Evolutionary conservation across 1,140 invertebrate species (phyloP).

Genomic region (Halotydeus destructor): DNA sequence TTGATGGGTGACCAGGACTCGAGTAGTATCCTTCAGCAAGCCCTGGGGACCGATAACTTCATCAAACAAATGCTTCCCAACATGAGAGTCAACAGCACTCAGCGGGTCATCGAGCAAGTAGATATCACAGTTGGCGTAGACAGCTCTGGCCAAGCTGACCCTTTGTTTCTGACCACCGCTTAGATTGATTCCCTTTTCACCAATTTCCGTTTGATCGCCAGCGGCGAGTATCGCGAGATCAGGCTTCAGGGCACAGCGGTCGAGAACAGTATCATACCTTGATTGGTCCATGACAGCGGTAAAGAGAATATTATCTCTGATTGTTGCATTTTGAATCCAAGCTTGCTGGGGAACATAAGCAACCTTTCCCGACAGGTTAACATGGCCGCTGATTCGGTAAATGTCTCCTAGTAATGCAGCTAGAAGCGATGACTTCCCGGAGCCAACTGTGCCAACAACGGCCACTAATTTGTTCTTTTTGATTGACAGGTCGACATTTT

Average conservation of each 20-base stretch:
- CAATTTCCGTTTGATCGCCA: slow-evolving; percentile 25
- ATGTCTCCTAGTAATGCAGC: slow-evolving; percentile 35
- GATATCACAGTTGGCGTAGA: slow-evolving; percentile 23
- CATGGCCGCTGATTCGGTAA: slow-evolving; percentile 22
- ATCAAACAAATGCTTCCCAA: slow-evolving; percentile 86
- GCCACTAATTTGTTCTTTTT: slow-evolving; percentile 24
- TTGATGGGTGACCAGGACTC: slow-evolving; percentile 18
- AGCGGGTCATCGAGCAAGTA: slow-evolving; percentile 30
- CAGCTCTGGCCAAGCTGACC: slow-evolving; percentile 20
- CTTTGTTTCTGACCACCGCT: slow-evolving; percentile 23
- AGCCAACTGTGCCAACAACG: slow-evolving; percentile 28
- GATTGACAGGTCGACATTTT: slow-evolving; percentile 18
- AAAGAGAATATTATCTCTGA: neutral
- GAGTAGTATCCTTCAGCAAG: slow-evolving; percentile 43
- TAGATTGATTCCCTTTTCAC: slow-evolving; percentile 31
- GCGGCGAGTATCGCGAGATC: slow-evolving; percentile 28
- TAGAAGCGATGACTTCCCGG: slow-evolving; percentile 31
- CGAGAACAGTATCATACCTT: slow-evolving; percentile 30
- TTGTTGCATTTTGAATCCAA: slow-evolving; percentile 29
- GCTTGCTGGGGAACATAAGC: slow-evolving; percentile 39
- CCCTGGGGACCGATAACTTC: slow-evolving; percentile 60
- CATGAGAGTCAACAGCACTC: slow-evolving; percentile 73
- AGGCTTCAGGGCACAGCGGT: slow-evolving; percentile 31
- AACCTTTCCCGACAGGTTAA: slow-evolving; percentile 16
- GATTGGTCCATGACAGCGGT: slow-evolving; percentile 17